Base-by-base conservation (phyloP, 30 jellyfish, hydroid and myxozoan species). In the Catostylus mosaicus region DNA sequence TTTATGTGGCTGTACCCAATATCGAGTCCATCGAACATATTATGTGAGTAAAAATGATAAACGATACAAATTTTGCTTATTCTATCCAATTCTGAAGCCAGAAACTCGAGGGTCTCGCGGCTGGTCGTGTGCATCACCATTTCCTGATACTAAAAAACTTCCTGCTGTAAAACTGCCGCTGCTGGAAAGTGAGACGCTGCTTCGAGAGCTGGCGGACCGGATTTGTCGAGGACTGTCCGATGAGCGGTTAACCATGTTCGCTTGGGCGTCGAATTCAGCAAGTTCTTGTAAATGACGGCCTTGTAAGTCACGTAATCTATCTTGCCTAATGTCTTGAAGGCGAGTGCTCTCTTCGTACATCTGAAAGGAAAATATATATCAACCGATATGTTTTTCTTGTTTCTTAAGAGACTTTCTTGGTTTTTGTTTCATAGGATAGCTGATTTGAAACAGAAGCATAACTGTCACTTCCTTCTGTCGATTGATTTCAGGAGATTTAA, bases 331-430 rank as follows among this genome's bases (percentile, higher is more conserved):
- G 82, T 95, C 99, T 73, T 95, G 99, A 30, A 95, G 96, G 6
- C 99, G 95, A 18, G 99, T 95, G 67, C 99, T 95, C 72, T 95
- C 99, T 67, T 95, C 97, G 82, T 77, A 80, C 99, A 95, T 95
- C 99, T 95, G 73, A 20, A 37, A 77, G 20, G 35, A 19, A 27
- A 59, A n/a, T n/a, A n/a, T n/a, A n/a, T n/a, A n/a, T n/a, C n/a
- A n/a, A n/a, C n/a, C n/a, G n/a, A n/a, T n/a, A n/a, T n/a, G n/a
- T n/a, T n/a, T n/a, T n/a, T n/a, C n/a, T n/a, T n/a, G n/a, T n/a
- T n/a, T n/a, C n/a, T n/a, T n/a, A n/a, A n/a, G n/a, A n/a, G n/a
- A n/a, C n/a, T n/a, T n/a, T n/a, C n/a, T n/a, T n/a, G n/a, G n/a
- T n/a, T n/a, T n/a, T n/a, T n/a, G n/a, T n/a, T n/a, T n/a, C n/a